A percentile compares a stretch with the other conserved stretches of the same genome.
Conservation (phyloP, 2,888 invertebrate species). For the Zaprionus lineosus region DNA sequence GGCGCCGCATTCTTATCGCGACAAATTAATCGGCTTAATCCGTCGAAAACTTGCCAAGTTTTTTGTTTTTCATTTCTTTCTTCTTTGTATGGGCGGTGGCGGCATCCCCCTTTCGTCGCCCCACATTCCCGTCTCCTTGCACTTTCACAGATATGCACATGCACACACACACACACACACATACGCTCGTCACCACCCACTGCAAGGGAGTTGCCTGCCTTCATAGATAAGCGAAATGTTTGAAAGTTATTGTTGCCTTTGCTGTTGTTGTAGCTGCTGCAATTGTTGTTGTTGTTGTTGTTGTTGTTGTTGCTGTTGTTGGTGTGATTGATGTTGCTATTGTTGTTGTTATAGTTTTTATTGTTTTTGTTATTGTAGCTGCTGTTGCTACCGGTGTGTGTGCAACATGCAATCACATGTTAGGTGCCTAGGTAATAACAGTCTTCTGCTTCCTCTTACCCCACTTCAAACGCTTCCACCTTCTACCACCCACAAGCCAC, state of each 20-base stretch:
- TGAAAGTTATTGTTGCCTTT: conserved; percentile 61
- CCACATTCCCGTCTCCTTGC: no score
- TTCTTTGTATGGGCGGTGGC: conserved; percentile 55
- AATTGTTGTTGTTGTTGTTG: conserved; percentile 37
- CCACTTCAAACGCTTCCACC: no score
- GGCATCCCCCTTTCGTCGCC: not conserved
- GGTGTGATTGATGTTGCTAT: conserved; percentile 52
- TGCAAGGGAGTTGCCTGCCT: conserved; percentile 55
- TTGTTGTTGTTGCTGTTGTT: conserved; percentile 19
- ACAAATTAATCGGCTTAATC: conserved; percentile 79
- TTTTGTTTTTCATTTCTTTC: no score
- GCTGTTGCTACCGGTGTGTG: conserved; percentile 35
- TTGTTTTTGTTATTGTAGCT: conserved; percentile 20
- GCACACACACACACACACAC: not conserved
- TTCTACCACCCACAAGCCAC: no score
- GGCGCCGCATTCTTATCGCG: conserved; percentile 73
- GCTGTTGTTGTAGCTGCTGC: no score
- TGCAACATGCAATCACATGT: conserved; percentile 76
- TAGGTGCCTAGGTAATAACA: conserved; percentile 57
- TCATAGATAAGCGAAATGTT: conserved; percentile 68
- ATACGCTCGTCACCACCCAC: not conserved
- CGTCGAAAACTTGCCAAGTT: conserved; percentile 71
- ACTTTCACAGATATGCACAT: no score
- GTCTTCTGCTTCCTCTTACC: conserved; percentile 12
- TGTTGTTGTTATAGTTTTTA: conserved; percentile 28